A percentile compares a stretch with the other conserved stretches of the same genome.
Conservation (phyloP, 2,888 invertebrate genomes). For the Kryphioiulus occultus region DNA sequence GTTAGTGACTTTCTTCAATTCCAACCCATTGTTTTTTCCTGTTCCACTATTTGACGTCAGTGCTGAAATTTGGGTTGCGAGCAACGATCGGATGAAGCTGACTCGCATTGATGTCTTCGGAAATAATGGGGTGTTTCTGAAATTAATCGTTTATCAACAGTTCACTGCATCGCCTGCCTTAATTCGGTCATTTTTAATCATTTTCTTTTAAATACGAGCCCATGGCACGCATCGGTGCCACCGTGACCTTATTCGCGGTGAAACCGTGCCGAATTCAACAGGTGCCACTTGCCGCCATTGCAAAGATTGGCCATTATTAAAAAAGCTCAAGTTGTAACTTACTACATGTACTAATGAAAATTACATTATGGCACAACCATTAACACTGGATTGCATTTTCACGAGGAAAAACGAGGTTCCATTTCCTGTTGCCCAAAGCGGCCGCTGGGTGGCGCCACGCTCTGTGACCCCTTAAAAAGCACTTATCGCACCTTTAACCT, state of each 20-base stretch:
- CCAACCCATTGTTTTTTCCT: too few relatives aligned
- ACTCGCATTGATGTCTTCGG: background rate
- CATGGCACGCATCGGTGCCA: background rate
- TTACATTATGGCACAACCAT: background rate
- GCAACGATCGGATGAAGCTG: background rate
- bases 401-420: background rate
- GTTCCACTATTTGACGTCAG: background rate
- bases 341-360: background rate
- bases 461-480: background rate
- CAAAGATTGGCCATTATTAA: background rate
- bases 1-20: too few relatives aligned
- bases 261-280: background rate
- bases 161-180: background rate
- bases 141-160: constrained; percentile 12
- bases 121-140: background rate
- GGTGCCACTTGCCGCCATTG: background rate
- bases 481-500: background rate
- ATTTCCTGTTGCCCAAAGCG: background rate
- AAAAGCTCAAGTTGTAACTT: background rate
- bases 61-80: background rate
- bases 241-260: background rate
- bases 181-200: background rate
- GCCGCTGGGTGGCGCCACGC: too few relatives aligned
- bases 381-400: too few relatives aligned
- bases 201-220: background rate